Conservation (phyloP, 2,888 invertebrate species). For the Onthophagus sagittarius region DNA sequence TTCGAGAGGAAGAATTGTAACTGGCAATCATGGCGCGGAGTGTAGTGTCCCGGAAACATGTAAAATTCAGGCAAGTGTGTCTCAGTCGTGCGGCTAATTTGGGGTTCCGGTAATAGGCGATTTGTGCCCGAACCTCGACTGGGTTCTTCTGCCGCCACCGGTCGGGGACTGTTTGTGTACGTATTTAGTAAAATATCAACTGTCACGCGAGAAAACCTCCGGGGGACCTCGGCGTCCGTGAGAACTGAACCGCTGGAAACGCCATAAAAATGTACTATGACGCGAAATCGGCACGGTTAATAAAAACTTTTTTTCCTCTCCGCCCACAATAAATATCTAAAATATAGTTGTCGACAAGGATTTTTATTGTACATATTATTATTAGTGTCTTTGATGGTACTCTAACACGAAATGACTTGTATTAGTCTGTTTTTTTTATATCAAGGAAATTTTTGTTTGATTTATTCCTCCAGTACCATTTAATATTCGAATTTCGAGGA, state of each 20-base stretch:
- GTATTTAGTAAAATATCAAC: conserved; percentile 6
- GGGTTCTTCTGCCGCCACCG: conserved; percentile 3
- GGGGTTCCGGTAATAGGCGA: conserved; percentile 24
- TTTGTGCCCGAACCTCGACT: conserved; percentile 18
- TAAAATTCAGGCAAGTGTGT: conserved; percentile 8
- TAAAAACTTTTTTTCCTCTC: neutral
- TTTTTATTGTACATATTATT: conserved; percentile 11
- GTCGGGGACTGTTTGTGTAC: conserved; percentile 4
- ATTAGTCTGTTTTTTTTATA: neutral
- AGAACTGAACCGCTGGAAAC: neutral
- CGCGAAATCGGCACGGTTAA: conserved; percentile 1
- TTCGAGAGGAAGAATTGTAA: neutral
- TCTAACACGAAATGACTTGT: neutral
- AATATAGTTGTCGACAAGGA: neutral
- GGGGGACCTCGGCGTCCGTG: neutral
- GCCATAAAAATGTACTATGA: conserved; percentile 1
- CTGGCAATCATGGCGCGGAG: conserved; percentile 3
- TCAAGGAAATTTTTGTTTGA: too few species aligned
- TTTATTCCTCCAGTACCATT: neutral
- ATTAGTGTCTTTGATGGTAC: neutral
- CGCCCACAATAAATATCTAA: conserved; percentile 11
- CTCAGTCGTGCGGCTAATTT: conserved; percentile 20
- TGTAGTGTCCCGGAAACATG: conserved; percentile 2
- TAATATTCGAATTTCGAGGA: neutral
- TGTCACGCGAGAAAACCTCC: conserved; percentile 3